These are phyloP conservation scores for Galeruca laticollis DNA, from an alignment of 2,888 invertebrate species.

Conservation along the genomic window DNA sequence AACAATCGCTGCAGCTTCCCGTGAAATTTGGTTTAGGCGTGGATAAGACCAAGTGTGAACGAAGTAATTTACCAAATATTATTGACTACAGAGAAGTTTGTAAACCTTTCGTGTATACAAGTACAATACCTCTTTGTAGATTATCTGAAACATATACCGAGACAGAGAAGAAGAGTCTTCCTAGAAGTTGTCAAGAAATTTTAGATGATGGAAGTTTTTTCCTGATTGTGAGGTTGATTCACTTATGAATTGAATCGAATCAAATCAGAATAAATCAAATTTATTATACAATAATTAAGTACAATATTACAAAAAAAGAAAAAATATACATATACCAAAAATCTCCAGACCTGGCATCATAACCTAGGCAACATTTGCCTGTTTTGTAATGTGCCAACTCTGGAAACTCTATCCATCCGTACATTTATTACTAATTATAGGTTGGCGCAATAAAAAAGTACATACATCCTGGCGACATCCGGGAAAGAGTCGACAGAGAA, in stretches of 20 bases:
- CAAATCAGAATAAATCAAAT: no score
- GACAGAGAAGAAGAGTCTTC: neutral
- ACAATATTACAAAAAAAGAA: no score
- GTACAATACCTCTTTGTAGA: neutral
- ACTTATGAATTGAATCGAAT: neutral
- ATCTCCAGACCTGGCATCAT: no score
- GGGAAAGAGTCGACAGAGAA: no score
- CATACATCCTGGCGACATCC: no score
- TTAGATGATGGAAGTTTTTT: neutral
- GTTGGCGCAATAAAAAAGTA: no score
- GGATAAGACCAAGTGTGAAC: neutral
- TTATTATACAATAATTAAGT: no score
- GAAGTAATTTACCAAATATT: neutral
- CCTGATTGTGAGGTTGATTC: neutral
- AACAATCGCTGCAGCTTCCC: neutral
- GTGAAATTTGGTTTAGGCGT: neutral
- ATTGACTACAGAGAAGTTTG: neutral
- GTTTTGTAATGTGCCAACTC: no score
- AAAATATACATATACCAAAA: no score
- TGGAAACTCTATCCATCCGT: no score
- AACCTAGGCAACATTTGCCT: no score
- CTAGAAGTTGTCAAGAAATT: slow-evolving; percentile 5
- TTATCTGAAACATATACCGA: neutral
- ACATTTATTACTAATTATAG: no score
- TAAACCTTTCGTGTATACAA: slow-evolving; percentile 7